These are phyloP conservation scores for Hylia prasina DNA, from an alignment of 2,113 vertebrate genomes.

Conservation along the genomic window DNA sequence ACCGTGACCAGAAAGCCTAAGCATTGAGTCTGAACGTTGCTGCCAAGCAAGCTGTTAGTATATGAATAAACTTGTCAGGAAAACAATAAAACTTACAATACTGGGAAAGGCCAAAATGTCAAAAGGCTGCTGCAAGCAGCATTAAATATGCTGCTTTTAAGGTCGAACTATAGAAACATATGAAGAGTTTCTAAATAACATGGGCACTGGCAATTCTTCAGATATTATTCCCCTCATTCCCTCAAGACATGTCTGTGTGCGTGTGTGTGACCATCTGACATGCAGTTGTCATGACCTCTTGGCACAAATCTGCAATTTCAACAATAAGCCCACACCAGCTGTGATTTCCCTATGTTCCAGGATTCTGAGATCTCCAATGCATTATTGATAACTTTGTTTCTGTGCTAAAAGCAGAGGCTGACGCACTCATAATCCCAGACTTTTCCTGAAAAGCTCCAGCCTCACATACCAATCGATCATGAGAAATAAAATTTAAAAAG, in stretches of 20 bases:
- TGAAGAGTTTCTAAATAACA: slow-evolving; percentile 42
- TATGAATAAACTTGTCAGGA: slow-evolving; percentile 75
- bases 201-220: slow-evolving; percentile 12
- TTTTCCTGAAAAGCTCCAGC: slow-evolving; percentile 59
- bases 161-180: slow-evolving; percentile 20
- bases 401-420: slow-evolving; percentile 67
- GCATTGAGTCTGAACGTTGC: slow-evolving; percentile 49
- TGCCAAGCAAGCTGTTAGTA: slow-evolving; percentile 70
- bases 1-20: slow-evolving; percentile 78
- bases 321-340: slow-evolving; percentile 61
- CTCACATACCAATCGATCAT: slow-evolving; percentile 41
- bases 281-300: slow-evolving; percentile 48
- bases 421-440: slow-evolving; percentile 55
- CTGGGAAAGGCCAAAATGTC: slow-evolving; percentile 39
- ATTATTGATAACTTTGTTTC: slow-evolving; percentile 77
- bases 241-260: slow-evolving; percentile 11
- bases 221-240: background rate
- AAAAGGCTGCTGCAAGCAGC: slow-evolving; percentile 59
- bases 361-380: slow-evolving; percentile 64
- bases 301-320: slow-evolving; percentile 48
- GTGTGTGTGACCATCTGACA: slow-evolving; percentile 41
- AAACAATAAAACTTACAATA: slow-evolving; percentile 66
- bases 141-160: slow-evolving; percentile 59
- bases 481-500: slow-evolving; percentile 19
- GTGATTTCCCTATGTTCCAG: slow-evolving; percentile 42